These are phyloP conservation scores for Stichodactyla mertensii DNA, from an alignment of 64 coral and sea anemone species.

Conservation along the genomic window DNA sequence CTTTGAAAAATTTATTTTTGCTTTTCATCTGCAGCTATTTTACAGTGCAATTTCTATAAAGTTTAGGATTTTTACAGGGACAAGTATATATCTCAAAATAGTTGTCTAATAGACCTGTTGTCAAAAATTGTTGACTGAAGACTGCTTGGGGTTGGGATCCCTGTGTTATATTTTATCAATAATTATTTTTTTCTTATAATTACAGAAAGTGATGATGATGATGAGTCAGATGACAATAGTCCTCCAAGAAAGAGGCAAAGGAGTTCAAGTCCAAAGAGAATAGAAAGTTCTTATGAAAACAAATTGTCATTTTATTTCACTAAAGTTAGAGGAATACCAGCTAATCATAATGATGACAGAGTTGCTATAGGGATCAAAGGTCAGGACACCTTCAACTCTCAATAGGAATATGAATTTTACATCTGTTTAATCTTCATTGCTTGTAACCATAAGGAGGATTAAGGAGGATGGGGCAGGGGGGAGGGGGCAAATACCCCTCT, in stretches of 20 bases:
- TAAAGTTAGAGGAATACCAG: conserved; percentile 72
- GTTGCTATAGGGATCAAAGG: conserved; percentile 74
- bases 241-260: conserved; percentile 52
- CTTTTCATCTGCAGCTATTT: background rate
- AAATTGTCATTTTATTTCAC: conserved; percentile 81
- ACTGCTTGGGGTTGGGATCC: background rate
- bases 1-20: background rate
- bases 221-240: conserved; percentile 28
- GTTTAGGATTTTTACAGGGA: too few species aligned
- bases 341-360: conserved; percentile 53
- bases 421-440: too few species aligned
- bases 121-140: too few species aligned
- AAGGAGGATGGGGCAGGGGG: too few species aligned
- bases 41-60: background rate
- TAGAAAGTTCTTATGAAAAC: conserved; percentile 17
- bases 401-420: background rate
- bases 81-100: too few species aligned
- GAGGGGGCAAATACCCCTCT: too few species aligned
- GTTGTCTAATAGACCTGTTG: too few species aligned
- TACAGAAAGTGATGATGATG: conserved; percentile 42
- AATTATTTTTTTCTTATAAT: background rate
- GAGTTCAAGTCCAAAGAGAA: conserved; percentile 5
- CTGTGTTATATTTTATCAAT: background rate
- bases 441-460: too few species aligned
- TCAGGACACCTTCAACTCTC: background rate